These are phyloP conservation scores for Chitala chitala DNA, from an alignment of 2,113 vertebrate genomes.

Conservation along the genomic window DNA sequence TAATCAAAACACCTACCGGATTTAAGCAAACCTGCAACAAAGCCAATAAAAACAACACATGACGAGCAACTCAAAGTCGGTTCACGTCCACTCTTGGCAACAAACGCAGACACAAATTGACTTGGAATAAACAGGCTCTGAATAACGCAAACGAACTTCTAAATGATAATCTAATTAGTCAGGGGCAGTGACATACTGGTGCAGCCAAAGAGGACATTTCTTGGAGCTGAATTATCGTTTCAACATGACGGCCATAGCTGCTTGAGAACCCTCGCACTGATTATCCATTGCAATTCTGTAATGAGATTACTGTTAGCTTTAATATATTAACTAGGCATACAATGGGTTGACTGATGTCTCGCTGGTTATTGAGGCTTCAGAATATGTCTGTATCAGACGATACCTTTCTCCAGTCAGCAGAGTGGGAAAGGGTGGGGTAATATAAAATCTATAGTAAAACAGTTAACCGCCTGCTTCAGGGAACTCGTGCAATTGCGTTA, in stretches of 20 bases:
- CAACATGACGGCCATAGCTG: neutral
- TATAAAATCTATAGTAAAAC: slow-evolving; percentile 31
- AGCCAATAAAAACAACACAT: too few species aligned
- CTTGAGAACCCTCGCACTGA: neutral
- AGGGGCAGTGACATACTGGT: neutral
- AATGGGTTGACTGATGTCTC: slow-evolving; percentile 1
- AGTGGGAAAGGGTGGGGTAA: slow-evolving; percentile 7
- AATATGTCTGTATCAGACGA: slow-evolving; percentile 12
- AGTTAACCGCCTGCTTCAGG: slow-evolving; percentile 27
- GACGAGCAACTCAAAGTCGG: too few species aligned
- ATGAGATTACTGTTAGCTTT: slow-evolving; percentile 13
- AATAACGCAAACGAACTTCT: neutral
- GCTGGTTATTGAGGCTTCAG: slow-evolving; percentile 10
- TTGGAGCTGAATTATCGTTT: slow-evolving; percentile 10
- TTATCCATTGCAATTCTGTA: slow-evolving; percentile 5
- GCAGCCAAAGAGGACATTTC: slow-evolving; percentile 5
- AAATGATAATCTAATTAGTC: slow-evolving; percentile 12
- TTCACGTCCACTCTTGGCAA: too few species aligned
- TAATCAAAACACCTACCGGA: too few species aligned
- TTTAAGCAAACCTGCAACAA: too few species aligned
- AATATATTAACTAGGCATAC: slow-evolving; percentile 13
- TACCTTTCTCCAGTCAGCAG: slow-evolving; percentile 25
- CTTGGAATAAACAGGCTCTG: too few species aligned
- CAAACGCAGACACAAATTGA: too few species aligned
- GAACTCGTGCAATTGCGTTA: slow-evolving; percentile 32